Conservation (phyloP, 1,140 invertebrate genomes). For the Sinonovacula constricta region DNA sequence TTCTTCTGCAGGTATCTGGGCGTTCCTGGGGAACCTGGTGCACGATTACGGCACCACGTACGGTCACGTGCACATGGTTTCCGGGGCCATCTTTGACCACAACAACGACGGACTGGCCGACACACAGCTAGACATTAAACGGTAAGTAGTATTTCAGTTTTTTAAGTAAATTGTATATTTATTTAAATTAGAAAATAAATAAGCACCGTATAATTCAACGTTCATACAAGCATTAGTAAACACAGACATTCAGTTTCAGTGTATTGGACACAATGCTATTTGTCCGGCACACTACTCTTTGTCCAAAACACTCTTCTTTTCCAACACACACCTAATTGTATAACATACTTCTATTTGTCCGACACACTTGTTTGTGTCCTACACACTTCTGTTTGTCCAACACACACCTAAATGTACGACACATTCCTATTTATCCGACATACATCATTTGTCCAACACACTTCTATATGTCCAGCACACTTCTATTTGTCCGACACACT, state of each 20-base stretch:
- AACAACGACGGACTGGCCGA: conserved; percentile 63
- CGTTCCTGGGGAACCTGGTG: conserved; percentile 52
- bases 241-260: background rate
- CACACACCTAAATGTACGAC: background rate
- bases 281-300: background rate
- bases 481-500: background rate
- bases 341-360: background rate
- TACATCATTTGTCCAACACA: background rate
- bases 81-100: conserved; percentile 65
- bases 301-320: background rate
- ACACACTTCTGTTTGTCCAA: background rate
- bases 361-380: background rate
- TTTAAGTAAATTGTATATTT: background rate
- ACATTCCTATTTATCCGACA: background rate
- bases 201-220: background rate
- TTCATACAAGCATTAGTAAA: background rate
- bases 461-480: background rate
- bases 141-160: conserved; percentile 39
- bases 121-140: conserved; percentile 22
- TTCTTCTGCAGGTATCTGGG: conserved; percentile 60
- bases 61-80: conserved; percentile 50
- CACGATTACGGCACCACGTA: conserved; percentile 48
- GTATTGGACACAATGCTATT: background rate
- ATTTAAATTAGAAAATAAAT: background rate
- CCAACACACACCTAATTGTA: background rate